Percentiles rank a stretch among this genome's conserved stretches.
Conservation (phyloP, 2,888 invertebrate genomes). For the Lasioglossum figueresi region DNA sequence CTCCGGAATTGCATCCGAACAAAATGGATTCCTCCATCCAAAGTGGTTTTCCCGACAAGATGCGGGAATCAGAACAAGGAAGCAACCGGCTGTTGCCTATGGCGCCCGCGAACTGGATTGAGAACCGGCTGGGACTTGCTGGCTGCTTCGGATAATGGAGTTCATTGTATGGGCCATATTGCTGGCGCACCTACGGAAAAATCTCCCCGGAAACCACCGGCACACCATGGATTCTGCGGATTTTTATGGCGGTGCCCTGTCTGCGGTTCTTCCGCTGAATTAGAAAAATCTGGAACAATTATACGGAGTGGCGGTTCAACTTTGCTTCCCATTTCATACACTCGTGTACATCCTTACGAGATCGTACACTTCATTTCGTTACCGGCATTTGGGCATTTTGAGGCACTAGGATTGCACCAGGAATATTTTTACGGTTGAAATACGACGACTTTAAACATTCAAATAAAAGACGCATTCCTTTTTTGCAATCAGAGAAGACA, state of each 20-base stretch:
- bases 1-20: not conserved
- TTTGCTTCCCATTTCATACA: not conserved
- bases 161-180: conserved; percentile 75
- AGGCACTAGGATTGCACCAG: not conserved
- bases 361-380: not conserved
- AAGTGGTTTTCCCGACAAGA: conserved; percentile 21
- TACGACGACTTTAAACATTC: too few species aligned
- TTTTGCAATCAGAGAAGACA: not conserved
- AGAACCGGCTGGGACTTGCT: conserved; percentile 59
- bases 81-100: conserved; percentile 39
- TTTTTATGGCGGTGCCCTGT: conserved; percentile 25
- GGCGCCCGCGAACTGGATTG: conserved; percentile 22
- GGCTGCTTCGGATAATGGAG: conserved; percentile 60
- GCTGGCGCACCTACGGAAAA: conserved; percentile 68
- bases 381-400: not conserved
- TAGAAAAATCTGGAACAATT: not conserved
- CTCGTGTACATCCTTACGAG: not conserved
- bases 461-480: not conserved
- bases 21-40: conserved; percentile 2
- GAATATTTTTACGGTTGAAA: not conserved
- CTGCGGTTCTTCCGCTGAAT: not conserved
- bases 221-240: conserved; percentile 58
- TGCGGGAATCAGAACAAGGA: conserved; percentile 2
- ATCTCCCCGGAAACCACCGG: conserved; percentile 71
- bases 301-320: not conserved